These are phyloP conservation scores for Cryptomyrus ogoouensis DNA, from an alignment of 2,113 vertebrate species.

Conservation along the genomic window DNA sequence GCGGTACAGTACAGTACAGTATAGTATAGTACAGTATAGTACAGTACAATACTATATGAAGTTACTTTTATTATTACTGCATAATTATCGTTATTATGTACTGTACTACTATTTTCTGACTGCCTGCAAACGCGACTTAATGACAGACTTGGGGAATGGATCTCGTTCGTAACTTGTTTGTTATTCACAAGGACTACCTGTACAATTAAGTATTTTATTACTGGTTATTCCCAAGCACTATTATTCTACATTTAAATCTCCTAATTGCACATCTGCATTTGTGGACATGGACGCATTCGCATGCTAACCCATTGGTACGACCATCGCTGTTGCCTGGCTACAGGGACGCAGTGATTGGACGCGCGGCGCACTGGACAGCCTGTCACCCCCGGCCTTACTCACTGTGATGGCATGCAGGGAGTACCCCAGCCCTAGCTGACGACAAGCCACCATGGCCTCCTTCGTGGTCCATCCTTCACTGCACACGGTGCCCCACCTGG, in stretches of 20 bases:
- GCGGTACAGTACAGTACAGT: too few relatives aligned
- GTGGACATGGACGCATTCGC: neutral
- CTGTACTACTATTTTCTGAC: neutral
- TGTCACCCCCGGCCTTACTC: conserved; percentile 46
- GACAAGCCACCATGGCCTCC: conserved; percentile 80
- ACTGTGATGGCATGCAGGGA: conserved; percentile 79
- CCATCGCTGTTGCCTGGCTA: neutral
- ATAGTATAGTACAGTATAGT: too few relatives aligned
- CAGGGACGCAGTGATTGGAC: neutral
- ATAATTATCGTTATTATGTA: neutral
- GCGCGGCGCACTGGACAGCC: neutral
- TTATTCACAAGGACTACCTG: neutral
- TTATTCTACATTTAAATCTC: neutral
- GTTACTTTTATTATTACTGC: neutral
- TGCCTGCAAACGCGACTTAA: neutral
- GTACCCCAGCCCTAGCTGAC: conserved; percentile 79
- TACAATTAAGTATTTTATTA: neutral
- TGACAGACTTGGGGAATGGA: neutral
- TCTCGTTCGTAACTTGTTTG: neutral
- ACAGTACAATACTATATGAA: neutral
- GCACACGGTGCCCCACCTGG: conserved; percentile 77
- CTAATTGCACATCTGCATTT: neutral
- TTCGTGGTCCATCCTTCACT: conserved; percentile 76
- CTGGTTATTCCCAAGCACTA: neutral
- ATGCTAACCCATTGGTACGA: neutral